Conservation (phyloP, 2,888 invertebrate genomes). For the Itoplectis maculator region DNA sequence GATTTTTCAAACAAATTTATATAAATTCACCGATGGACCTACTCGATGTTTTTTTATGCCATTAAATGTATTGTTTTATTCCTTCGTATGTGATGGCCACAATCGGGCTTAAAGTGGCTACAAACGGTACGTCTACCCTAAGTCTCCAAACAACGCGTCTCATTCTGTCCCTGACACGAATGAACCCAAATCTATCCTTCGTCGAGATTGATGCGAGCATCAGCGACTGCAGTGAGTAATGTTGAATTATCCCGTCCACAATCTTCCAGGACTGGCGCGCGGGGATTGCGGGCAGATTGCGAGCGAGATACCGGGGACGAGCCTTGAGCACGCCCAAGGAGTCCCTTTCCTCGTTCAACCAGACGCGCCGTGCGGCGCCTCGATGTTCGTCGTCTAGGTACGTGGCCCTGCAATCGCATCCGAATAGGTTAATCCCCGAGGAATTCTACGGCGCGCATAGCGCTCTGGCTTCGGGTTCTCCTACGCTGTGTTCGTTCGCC, state of each 20-base stretch:
- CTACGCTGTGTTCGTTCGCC: constrained; percentile 51
- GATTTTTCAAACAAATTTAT: too few species aligned
- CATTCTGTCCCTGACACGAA: neutral
- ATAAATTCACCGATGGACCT: too few species aligned
- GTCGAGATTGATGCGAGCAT: neutral
- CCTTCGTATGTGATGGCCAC: too few species aligned
- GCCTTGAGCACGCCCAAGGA: constrained; percentile 3
- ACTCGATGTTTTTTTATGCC: too few species aligned
- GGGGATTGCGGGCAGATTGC: constrained; percentile 7
- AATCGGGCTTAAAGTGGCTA: too few species aligned
- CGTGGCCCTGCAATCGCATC: constrained; percentile 59
- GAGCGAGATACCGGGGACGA: constrained; percentile 18
- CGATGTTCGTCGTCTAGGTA: constrained; percentile 25
- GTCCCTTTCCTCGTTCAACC: constrained; percentile 35
- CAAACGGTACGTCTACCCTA: too few species aligned
- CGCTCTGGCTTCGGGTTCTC: constrained; percentile 49
- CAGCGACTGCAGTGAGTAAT: neutral
- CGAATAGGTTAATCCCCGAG: constrained; percentile 55
- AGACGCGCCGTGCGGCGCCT: neutral
- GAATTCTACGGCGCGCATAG: constrained; percentile 59
- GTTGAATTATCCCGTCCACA: constrained; percentile 18
- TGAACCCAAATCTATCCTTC: neutral
- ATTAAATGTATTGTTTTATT: too few species aligned
- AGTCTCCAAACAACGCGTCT: too few species aligned
- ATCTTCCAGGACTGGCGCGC: neutral